Base-by-base conservation (phyloP, 2,113 vertebrate genomes). In the Glaucomys volans region DNA sequence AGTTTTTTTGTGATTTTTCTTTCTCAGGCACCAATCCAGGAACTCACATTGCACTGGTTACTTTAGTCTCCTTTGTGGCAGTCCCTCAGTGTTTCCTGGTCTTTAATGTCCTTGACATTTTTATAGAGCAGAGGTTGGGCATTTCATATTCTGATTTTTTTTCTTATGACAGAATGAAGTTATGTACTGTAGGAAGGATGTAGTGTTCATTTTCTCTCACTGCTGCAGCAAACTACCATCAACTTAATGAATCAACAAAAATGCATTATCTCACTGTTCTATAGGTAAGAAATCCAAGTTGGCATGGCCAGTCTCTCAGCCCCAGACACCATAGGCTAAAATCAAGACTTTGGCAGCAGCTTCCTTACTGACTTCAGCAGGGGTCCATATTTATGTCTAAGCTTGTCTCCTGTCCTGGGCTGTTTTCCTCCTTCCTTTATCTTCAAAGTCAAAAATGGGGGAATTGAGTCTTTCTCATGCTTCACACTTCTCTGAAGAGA, bases 231-330 rank as follows among this genome's bases (percentile, higher is more conserved):
- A 66, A 96, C 37, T 75, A n/a, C 32, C 12, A 88, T 13, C 13
- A 93, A 57, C 32, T 32, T 35, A 87, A 42, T 72, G 71, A 81
- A 91, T 47, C 17, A 47, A 52, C 26, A 95, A 81, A 91, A 89
- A 75, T 76, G 0, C 59, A 76, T 87, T 72, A 76, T 72, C 14
- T 86, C 44, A 71, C 7, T 42, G 3, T n/a, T 57, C 47, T 64
- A 28, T 26, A 64, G 52, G 24, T 37, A 20, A 86, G 67, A 86
- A 82, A 40, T 75, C 32, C 12, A 32, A 69, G n/a, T 11, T 66
- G 12, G 44, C 24, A 42, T 13, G 0, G 20, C 40, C 69, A 24
- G 4, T 18, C 71, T 67, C 54, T 69, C 35, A 62, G 50, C 32
- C 30, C 18, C 16, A 67, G 16, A 6, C 28, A 76, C 47, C 35